phyloP scores from a whole-genome alignment of 2,797 vertebrate genomes.

The Sebastes goodei region DNA sequence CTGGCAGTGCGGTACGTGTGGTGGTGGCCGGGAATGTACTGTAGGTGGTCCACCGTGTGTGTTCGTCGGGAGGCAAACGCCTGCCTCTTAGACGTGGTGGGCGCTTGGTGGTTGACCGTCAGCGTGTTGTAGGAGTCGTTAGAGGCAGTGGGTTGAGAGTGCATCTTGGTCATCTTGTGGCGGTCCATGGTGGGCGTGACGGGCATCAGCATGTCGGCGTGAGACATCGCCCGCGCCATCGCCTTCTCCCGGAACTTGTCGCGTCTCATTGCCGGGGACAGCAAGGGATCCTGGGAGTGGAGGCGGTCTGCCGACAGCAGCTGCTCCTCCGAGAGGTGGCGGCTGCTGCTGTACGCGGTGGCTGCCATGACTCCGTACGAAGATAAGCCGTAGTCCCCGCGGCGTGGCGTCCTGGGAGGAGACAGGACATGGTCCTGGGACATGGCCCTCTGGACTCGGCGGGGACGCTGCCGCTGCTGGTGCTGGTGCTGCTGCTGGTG shows the following conservation, averaged over 20 bases:
- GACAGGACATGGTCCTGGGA: slow-evolving; percentile 88
- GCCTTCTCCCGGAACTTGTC: slow-evolving; percentile 87
- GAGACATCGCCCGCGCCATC: slow-evolving; percentile 93
- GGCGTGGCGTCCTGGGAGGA: slow-evolving; percentile 85
- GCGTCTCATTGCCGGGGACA: slow-evolving; percentile 92
- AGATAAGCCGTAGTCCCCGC: slow-evolving; percentile 71
- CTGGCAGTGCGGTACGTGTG: slow-evolving; percentile 95
- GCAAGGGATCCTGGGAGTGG: slow-evolving; percentile 95
- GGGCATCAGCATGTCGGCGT: slow-evolving; percentile 93
- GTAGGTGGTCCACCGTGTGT: slow-evolving; percentile 97
- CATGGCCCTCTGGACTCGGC: slow-evolving; percentile 84
- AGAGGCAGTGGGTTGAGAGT: slow-evolving; percentile 93
- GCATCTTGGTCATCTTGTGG: slow-evolving; percentile 97
- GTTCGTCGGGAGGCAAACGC: slow-evolving; percentile 94
- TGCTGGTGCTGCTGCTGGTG: slow-evolving; percentile 76
- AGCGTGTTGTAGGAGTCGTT: slow-evolving; percentile 94
- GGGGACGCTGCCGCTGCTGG: slow-evolving; percentile 77
- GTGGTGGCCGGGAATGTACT: slow-evolving; percentile 92
- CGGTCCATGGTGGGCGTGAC: slow-evolving; percentile 93
- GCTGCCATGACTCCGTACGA: slow-evolving; percentile 69
- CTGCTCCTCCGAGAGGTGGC: slow-evolving; percentile 94
- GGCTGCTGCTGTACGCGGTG: slow-evolving; percentile 80
- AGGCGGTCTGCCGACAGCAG: slow-evolving; percentile 93
- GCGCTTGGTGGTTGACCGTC: slow-evolving; percentile 84
- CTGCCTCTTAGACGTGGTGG: slow-evolving; percentile 91